Base-by-base conservation (phyloP, 2,888 invertebrate genomes). In the Hirtodrosophila alboralis region DNA sequence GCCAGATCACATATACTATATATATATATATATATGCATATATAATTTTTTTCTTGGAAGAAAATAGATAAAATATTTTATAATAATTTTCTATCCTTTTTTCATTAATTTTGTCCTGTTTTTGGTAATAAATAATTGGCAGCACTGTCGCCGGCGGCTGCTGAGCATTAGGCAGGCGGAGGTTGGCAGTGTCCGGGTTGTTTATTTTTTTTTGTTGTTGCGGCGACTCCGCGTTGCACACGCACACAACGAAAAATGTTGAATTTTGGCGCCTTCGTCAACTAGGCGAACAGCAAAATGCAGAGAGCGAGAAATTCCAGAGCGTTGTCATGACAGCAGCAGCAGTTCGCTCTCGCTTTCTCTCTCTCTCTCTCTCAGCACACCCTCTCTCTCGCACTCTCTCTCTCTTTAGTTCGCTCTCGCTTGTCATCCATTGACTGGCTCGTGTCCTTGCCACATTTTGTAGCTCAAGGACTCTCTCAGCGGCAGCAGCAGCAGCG, bases 211-310 rank as follows among this genome's bases (percentile, higher is more conserved):
- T n/a, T n/a, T n/a, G n/a, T n/a, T n/a, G n/a, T 47, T 44, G 44
- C 38, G 65, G 66, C 66, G 36, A 31, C 33, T 68, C 57, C 57
- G 40, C 53, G 45, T 23, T 6, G 7, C 41, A 61, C 83, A 79
- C 83, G 79, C 83, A 83, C 77, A 79, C 80, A 86, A 56, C 69
- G 64, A 64, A 79, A 87, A 87, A 85, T 87, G 75, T 86, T 86
- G 87, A 89, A 89, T 89, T 89, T 89, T 89, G 89, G 89, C 89
- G 89, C 89, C 89, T 89, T 89, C 84, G 53, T 21, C 18, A 41
- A 78, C 75, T 87, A 88, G 89, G 89, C 76, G 77, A 76, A 8
- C 88, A 89, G 81, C 41, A 48, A 18, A 31, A 7, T 21, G 21
- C n/a, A 49, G 58, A 16, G 7, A 31, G 47, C 18, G n/a, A n/a